Evolutionary conservation across 2,113 vertebrate species (phyloP).

Genomic region (Barnardius zonarius): DNA sequence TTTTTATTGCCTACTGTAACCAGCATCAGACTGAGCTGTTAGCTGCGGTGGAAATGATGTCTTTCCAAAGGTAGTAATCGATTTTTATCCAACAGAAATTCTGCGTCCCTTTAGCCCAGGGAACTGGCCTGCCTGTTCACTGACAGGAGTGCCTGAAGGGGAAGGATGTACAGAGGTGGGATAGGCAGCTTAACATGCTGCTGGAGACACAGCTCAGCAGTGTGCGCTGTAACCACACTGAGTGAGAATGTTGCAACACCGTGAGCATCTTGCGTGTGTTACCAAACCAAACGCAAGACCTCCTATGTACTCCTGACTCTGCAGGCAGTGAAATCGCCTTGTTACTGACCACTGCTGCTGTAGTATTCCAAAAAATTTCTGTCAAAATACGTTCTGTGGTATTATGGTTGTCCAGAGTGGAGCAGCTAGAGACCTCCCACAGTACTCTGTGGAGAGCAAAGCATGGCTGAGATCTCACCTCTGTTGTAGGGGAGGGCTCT

Average conservation of each 20-base stretch:
- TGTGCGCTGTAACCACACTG: not conserved
- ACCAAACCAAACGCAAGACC: not conserved
- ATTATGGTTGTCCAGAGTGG: not conserved
- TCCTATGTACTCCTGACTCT: not conserved
- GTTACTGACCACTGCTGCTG: not conserved
- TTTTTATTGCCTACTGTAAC: not conserved
- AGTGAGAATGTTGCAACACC: fast-evolving
- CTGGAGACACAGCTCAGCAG: not conserved
- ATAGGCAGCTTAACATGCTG: not conserved
- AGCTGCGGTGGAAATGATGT: not conserved
- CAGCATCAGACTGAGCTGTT: not conserved
- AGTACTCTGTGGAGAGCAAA: not conserved
- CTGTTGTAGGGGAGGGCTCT: not conserved
- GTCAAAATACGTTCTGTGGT: not conserved
- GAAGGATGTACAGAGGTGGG: fast-evolving
- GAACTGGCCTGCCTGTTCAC: not conserved
- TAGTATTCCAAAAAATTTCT: not conserved
- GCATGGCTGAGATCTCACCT: fast-evolving
- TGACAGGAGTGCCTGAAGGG: not conserved
- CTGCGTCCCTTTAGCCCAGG: not conserved
- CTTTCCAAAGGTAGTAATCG: not conserved
- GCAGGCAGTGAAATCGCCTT: not conserved
- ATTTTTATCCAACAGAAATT: not conserved
- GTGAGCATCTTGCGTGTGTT: fast-evolving
- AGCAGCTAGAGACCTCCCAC: not conserved